Percentiles rank a stretch among this genome's conserved stretches.
Evolutionary conservation across 2,888 invertebrate genomes (phyloP).

Genomic region (Drosophila nigritarsus): DNA sequence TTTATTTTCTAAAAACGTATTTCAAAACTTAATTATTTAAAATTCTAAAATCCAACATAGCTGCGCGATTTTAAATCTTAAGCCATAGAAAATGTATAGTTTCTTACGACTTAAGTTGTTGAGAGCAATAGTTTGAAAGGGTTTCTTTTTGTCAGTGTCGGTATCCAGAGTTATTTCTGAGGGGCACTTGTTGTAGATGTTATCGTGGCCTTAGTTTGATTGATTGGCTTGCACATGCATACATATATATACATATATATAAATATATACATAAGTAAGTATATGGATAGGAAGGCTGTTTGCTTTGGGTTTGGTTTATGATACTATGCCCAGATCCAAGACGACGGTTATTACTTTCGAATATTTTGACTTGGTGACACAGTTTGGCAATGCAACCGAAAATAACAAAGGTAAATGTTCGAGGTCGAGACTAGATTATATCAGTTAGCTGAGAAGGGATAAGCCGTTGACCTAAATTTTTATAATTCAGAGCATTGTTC

Average conservation of each 20-base stretch:
- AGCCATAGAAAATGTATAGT: not conserved
- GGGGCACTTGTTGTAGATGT: constrained; percentile 62
- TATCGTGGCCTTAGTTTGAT: constrained; percentile 57
- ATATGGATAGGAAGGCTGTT: constrained; percentile 23
- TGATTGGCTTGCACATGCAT: constrained; percentile 57
- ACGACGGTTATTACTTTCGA: constrained; percentile 45
- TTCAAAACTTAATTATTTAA: not conserved
- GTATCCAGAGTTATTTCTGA: constrained; percentile 4
- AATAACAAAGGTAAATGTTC: not conserved
- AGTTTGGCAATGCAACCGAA: constrained; percentile 3
- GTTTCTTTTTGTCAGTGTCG: not conserved
- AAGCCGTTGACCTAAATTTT: constrained; percentile 24
- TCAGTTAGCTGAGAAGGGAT: constrained; percentile 18
- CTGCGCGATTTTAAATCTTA: not conserved
- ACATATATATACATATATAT: not conserved
- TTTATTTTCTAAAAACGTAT: not conserved
- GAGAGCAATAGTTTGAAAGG: not conserved
- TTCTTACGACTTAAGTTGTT: not conserved
- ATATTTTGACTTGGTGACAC: constrained; percentile 47
- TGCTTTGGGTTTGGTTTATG: constrained; percentile 38
- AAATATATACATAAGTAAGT: not conserved
- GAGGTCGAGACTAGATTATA: constrained; percentile 16
- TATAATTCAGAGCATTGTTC: not conserved
- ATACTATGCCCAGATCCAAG: constrained; percentile 25
- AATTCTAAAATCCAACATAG: not conserved